Percentiles rank a stretch among this genome's conserved stretches.
phyloP scores from a whole-genome alignment of 2,113 vertebrate genomes.

The Anas platyrhynchos region DNA sequence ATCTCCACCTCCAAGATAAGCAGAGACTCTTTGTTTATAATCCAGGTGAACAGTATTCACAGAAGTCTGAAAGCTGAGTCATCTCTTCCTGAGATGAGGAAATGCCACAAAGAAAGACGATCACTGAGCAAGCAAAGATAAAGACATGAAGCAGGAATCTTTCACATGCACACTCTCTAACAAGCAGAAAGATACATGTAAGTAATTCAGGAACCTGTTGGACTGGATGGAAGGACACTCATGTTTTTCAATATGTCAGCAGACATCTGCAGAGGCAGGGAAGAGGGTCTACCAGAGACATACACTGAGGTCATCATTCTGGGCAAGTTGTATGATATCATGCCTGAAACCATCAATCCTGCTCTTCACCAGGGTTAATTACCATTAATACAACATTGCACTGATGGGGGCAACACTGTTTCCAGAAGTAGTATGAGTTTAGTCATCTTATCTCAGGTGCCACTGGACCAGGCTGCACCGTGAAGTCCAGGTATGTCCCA shows the following conservation, averaged over 20 bases:
- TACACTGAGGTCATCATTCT: rapidly evolving
- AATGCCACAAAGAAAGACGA: not conserved
- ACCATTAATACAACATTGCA: not conserved
- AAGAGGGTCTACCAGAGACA: not conserved
- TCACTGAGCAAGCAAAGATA: constrained; percentile 3
- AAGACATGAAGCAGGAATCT: not conserved
- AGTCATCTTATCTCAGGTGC: not conserved
- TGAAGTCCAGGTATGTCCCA: not conserved
- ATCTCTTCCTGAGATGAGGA: not conserved
- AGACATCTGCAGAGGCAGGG: not conserved
- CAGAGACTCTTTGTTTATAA: not conserved
- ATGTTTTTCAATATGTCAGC: not conserved
- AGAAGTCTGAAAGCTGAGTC: not conserved
- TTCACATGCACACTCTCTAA: not conserved
- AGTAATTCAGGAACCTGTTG: not conserved
- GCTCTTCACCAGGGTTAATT: not conserved
- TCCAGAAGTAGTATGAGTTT: not conserved
- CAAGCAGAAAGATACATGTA: not conserved
- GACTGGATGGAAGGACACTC: not conserved
- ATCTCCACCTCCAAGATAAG: not conserved
- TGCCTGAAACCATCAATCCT: not conserved
- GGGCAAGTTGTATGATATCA: not conserved
- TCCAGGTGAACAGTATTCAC: not conserved
- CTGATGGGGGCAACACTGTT: not conserved
- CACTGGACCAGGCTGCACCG: not conserved